Evolutionary conservation across 1,140 invertebrate species (phyloP), one percentile per base, ranked within the genome.

Genomic region (Zaprionus inermis): DNA sequence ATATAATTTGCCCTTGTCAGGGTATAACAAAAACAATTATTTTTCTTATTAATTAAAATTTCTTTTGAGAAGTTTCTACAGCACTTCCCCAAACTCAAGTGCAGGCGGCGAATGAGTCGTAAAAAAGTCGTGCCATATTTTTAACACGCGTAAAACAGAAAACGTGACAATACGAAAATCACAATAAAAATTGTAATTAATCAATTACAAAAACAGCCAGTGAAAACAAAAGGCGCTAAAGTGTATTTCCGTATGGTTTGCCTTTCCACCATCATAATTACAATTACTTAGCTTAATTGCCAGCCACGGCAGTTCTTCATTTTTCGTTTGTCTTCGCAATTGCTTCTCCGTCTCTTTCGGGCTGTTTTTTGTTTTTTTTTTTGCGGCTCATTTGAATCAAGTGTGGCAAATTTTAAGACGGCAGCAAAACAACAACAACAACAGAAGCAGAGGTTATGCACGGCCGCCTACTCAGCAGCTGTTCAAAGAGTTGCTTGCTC

Each of bases 401-500:
- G 67, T 76, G 72, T 71, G 66, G 72, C 72, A 58, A 70, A 75
- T 70, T 71, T 58, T 14, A 70, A 75, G 55, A 49, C 38, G 24
- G 18, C 46, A 72, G 41, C 61, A 59, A 64, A n/a, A 60, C 18
- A 36, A 34, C 59, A 67, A 38, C 49, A 63, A 58, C 32, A 57
- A 49, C 46, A 58, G 52, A 22, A 44, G 44, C 46, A 59, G 41
- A 28, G 77, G 20, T 69, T 78, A 81, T 72, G 66, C 54, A 52
- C 36, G 59, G 78, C 83, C 83, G 72, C 82, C 82, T 76, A 82
- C 82, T 69, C 61, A 88, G 76, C 82, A 83, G 83, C 82, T 86
- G 83, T 86, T 85, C 59, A 70, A 79, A 78, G 72, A 82, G 76
- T 68, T 69, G 24, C n/a, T 30, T 36, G 16, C 64, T 49, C 54